Evolutionary conservation across 1,140 invertebrate species (phyloP).

Genomic region (Dufourea novaeangliae): DNA sequence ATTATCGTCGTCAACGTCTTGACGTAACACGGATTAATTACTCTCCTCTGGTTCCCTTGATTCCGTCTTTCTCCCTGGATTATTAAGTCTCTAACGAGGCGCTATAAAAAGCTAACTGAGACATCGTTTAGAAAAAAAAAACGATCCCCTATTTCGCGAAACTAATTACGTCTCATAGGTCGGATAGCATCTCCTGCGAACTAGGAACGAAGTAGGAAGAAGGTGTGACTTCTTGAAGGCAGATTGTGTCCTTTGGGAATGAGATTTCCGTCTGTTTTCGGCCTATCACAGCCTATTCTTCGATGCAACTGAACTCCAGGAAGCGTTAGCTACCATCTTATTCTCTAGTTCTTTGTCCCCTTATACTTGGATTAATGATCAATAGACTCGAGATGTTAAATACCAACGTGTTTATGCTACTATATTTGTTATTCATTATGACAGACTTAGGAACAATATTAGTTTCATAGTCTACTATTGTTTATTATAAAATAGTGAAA

Average conservation of each 20-base stretch:
- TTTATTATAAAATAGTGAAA: too few relatives aligned
- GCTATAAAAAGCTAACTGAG: not conserved
- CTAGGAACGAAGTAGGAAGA: not conserved
- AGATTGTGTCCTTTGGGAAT: slow-evolving; percentile 1
- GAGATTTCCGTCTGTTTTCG: not conserved
- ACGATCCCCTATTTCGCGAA: not conserved
- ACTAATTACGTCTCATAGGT: not conserved
- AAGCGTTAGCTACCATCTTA: too few relatives aligned
- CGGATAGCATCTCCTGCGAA: not conserved
- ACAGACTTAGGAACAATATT: too few relatives aligned
- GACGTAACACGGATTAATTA: slow-evolving; percentile 16
- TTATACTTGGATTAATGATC: too few relatives aligned
- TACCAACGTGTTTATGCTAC: too few relatives aligned
- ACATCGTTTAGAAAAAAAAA: not conserved
- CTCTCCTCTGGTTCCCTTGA: not conserved
- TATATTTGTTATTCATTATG: too few relatives aligned
- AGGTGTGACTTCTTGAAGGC: not conserved
- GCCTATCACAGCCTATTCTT: too few relatives aligned
- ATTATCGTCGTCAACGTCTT: slow-evolving; percentile 18
- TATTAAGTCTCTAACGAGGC: slow-evolving; percentile 15
- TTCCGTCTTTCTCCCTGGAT: not conserved
- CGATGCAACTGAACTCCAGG: too few relatives aligned
- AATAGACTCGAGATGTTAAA: too few relatives aligned
- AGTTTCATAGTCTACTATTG: too few relatives aligned
- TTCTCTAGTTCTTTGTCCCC: too few relatives aligned